These are phyloP conservation scores for Erynnis tages DNA, from an alignment of 2,888 invertebrate species.

Conservation along the genomic window DNA sequence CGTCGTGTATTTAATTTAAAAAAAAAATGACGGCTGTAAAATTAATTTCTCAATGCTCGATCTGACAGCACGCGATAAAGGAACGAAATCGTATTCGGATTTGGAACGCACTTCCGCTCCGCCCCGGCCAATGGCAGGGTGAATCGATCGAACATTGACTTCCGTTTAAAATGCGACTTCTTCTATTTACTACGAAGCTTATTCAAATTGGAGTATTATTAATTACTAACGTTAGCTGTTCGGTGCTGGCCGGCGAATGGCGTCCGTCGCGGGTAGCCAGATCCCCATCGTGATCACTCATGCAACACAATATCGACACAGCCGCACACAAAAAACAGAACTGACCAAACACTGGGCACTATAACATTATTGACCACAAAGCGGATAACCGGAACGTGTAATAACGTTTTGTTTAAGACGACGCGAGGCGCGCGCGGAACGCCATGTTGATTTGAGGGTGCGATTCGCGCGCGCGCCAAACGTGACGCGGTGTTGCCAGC, in stretches of 20 bases:
- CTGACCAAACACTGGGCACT: slow-evolving; percentile 43
- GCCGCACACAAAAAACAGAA: slow-evolving; percentile 65
- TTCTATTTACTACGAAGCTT: background rate
- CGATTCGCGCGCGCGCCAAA: slow-evolving; percentile 78
- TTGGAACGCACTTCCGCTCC: background rate
- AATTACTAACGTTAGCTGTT: slow-evolving; percentile 73
- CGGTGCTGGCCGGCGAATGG: slow-evolving; percentile 75
- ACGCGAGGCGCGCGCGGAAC: slow-evolving; percentile 66
- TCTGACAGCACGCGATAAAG: background rate
- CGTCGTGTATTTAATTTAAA: too few species aligned
- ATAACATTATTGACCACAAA: slow-evolving; percentile 33
- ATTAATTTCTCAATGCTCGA: too few species aligned
- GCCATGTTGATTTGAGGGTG: slow-evolving; percentile 70
- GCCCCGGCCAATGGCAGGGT: background rate
- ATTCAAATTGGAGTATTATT: too few species aligned
- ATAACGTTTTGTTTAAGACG: slow-evolving; percentile 45
- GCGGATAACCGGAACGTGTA: slow-evolving; percentile 37
- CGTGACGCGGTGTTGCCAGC: slow-evolving; percentile 36
- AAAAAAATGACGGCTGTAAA: too few species aligned
- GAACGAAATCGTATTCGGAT: slow-evolving; percentile 2
- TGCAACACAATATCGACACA: slow-evolving; percentile 67
- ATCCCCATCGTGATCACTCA: slow-evolving; percentile 72
- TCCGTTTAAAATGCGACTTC: background rate
- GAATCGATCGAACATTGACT: background rate
- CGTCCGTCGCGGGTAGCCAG: slow-evolving; percentile 62